phyloP scores from a whole-genome alignment of 2,113 vertebrate species.

The Propithecus coquereli region DNA sequence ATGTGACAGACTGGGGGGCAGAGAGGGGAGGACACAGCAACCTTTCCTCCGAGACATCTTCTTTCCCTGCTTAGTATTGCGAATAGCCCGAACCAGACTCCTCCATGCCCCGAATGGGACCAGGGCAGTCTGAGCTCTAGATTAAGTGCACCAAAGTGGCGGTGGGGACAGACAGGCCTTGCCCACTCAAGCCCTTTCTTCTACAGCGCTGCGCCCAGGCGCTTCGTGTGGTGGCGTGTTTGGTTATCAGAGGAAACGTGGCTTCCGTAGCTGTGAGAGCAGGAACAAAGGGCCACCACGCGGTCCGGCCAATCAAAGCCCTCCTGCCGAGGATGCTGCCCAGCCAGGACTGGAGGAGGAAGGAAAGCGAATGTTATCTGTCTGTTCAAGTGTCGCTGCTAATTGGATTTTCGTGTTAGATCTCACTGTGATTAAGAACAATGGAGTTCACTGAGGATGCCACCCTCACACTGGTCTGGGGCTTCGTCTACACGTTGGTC shows the following conservation, averaged over 20 bases:
- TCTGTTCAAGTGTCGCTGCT: background rate
- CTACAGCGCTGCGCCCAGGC: background rate
- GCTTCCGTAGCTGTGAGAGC: background rate
- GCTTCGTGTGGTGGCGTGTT: background rate
- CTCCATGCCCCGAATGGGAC: background rate
- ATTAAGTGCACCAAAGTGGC: background rate
- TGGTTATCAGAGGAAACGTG: background rate
- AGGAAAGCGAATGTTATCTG: background rate
- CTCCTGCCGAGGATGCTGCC: background rate
- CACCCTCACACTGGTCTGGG: accelerated
- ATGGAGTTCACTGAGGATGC: background rate
- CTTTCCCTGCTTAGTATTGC: background rate
- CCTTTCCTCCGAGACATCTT: background rate
- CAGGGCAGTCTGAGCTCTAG: background rate
- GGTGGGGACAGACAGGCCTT: background rate
- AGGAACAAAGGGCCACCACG: background rate
- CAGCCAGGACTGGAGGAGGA: background rate
- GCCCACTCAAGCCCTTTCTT: background rate
- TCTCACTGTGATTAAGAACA: background rate
- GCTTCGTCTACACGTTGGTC: background rate
- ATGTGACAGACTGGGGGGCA: background rate
- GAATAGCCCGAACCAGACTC: background rate
- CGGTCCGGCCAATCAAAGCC: background rate
- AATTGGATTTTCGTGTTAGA: background rate
- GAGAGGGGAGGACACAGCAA: background rate